phyloP scores from a whole-genome alignment of 2,113 vertebrate genomes.

The Limnothrissa miodon region DNA sequence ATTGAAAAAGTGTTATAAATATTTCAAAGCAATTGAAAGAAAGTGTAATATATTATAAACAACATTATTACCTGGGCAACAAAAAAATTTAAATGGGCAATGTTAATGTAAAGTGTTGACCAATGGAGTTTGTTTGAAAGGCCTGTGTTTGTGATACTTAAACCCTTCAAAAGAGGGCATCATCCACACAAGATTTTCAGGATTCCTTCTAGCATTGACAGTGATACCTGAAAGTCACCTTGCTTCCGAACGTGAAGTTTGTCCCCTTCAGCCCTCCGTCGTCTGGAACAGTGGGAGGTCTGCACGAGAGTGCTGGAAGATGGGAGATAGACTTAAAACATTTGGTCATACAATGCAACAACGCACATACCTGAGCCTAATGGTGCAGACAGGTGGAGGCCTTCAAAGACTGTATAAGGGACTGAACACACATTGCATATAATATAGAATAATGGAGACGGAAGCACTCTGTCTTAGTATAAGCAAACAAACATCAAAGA shows the following conservation, averaged over 20 bases:
- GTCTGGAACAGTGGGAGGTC: conserved; percentile 73
- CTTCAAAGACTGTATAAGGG: neutral
- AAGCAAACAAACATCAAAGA: neutral
- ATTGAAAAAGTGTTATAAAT: no score
- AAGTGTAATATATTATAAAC: neutral
- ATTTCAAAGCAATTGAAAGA: no score
- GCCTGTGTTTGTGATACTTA: neutral
- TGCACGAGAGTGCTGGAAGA: conserved; percentile 84
- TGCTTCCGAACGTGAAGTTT: conserved; percentile 87
- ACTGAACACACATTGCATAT: no score
- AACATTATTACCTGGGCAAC: neutral
- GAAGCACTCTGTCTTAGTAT: no score
- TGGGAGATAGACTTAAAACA: neutral
- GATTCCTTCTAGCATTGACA: conserved; percentile 52
- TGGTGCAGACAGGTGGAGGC: neutral
- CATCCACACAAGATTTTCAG: neutral
- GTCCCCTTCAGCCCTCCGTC: conserved; percentile 78
- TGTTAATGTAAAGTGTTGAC: neutral
- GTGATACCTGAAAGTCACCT: conserved; percentile 89
- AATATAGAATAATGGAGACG: no score
- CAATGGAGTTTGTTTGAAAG: neutral
- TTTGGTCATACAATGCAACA: neutral
- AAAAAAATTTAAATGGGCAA: neutral
- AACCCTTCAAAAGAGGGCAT: neutral
- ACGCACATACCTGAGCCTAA: no score